phyloP scores from a whole-genome alignment of 2,113 vertebrate species.

The Electrona antarctica region DNA sequence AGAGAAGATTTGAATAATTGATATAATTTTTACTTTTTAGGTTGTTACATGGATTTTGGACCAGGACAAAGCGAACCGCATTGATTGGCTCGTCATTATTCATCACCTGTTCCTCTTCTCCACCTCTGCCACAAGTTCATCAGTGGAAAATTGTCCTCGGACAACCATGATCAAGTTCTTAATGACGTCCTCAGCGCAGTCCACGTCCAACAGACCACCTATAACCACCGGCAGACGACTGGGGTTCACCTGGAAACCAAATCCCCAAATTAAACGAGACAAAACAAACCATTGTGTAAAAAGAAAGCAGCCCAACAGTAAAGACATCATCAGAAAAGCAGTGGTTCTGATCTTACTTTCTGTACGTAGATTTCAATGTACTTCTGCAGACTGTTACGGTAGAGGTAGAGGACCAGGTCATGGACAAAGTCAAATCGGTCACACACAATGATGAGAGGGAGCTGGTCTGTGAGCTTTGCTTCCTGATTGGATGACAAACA shows the following conservation, averaged over 20 bases:
- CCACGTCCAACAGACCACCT: constrained; percentile 91
- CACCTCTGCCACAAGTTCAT: constrained; percentile 91
- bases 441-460: constrained; percentile 93
- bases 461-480: constrained; percentile 92
- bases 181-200: constrained; percentile 93
- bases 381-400: constrained; percentile 93
- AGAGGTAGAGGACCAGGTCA: constrained; percentile 90
- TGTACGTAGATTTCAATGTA: constrained; percentile 96
- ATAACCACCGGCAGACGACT: constrained; percentile 91
- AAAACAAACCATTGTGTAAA: neutral
- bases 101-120: constrained; percentile 92
- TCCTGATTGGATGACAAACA: constrained; percentile 75
- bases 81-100: neutral
- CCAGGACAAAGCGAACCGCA: too few species aligned
- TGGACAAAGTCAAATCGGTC: constrained; percentile 94
- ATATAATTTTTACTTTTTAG: too few species aligned
- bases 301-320: neutral
- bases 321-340: neutral
- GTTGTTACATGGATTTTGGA: too few species aligned
- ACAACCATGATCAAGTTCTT: constrained; percentile 93
- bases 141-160: constrained; percentile 92
- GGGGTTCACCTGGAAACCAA: constrained; percentile 86
- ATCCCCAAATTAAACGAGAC: neutral
- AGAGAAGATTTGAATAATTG: neutral
- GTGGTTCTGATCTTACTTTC: constrained; percentile 78